Percentiles rank a stretch among this genome's conserved stretches.
Evolutionary conservation across 2,888 invertebrate species (phyloP).

Genomic region (Drosophila picticornis): DNA sequence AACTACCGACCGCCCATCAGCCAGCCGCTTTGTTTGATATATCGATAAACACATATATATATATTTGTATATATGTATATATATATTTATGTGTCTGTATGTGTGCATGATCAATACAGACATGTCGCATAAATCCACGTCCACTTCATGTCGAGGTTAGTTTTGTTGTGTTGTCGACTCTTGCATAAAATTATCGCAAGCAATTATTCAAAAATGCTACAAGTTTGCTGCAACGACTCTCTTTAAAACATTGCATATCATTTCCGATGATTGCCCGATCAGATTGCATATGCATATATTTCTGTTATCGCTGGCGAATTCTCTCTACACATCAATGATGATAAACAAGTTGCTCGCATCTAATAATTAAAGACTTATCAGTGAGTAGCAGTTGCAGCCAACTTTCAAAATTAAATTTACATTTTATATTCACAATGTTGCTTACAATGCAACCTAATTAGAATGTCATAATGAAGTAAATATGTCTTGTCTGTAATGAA

Average conservation of each 20-base stretch:
- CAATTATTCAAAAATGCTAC: constrained; percentile 61
- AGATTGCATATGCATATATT: not conserved
- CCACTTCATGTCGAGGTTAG: constrained; percentile 36
- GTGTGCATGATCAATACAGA: not conserved
- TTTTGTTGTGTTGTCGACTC: constrained; percentile 31
- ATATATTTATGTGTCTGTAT: not conserved
- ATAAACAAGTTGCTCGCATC: not conserved
- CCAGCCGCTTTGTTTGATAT: constrained; percentile 8
- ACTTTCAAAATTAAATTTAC: too few relatives aligned
- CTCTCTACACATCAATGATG: not conserved
- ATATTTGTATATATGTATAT: not conserved
- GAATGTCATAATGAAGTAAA: not conserved
- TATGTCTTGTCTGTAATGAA: not conserved
- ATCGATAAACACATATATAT: not conserved
- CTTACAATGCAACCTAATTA: not conserved
- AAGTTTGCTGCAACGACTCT: constrained; percentile 32
- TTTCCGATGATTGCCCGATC: constrained; percentile 28
- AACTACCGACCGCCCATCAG: constrained; percentile 3
- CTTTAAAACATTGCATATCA: constrained; percentile 45
- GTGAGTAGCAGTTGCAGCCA: not conserved
- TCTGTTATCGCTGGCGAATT: not conserved
- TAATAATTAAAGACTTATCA: not conserved
- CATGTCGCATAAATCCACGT: constrained; percentile 18
- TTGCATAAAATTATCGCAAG: constrained; percentile 63
- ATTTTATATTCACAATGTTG: too few relatives aligned